A percentile compares a stretch with the other conserved stretches of the same genome.
Evolutionary conservation across 2,888 invertebrate genomes (phyloP).

Genomic region (Tenthredo mesomela): DNA sequence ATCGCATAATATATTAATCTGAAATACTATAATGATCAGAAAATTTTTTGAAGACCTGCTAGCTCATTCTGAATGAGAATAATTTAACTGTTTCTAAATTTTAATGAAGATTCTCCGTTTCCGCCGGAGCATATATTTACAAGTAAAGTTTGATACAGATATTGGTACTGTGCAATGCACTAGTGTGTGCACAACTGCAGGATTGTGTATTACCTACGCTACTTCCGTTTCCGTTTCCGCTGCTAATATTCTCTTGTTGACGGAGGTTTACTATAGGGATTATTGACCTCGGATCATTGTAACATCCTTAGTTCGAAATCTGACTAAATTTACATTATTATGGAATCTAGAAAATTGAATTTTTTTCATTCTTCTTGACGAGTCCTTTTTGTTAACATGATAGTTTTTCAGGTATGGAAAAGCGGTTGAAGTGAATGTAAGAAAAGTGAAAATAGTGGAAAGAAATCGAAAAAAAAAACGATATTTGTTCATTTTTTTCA

Average conservation of each 20-base stretch:
- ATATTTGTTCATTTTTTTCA: no score
- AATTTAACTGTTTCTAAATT: not conserved
- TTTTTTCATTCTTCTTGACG: no score
- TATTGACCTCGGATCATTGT: not conserved
- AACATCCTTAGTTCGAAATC: not conserved
- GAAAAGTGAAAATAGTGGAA: no score
- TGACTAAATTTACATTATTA: not conserved
- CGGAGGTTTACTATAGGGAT: not conserved
- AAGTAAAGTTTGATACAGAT: not conserved
- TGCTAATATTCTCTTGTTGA: not conserved
- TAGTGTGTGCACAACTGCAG: not conserved
- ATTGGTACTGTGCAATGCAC: not conserved
- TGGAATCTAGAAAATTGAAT: not conserved
- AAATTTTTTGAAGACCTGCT: not conserved
- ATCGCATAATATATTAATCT: no score
- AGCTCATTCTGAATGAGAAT: not conserved
- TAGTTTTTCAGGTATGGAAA: no score
- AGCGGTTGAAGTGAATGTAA: no score
- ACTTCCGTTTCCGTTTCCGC: slow-evolving; percentile 20
- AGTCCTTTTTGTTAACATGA: no score
- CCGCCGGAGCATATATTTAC: not conserved
- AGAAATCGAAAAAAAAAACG: no score
- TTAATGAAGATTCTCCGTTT: not conserved
- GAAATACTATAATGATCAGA: not conserved
- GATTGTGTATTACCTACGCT: not conserved